phyloP scores from a whole-genome alignment of 2,797 vertebrate species.

The Myiotriccus ornatus region DNA sequence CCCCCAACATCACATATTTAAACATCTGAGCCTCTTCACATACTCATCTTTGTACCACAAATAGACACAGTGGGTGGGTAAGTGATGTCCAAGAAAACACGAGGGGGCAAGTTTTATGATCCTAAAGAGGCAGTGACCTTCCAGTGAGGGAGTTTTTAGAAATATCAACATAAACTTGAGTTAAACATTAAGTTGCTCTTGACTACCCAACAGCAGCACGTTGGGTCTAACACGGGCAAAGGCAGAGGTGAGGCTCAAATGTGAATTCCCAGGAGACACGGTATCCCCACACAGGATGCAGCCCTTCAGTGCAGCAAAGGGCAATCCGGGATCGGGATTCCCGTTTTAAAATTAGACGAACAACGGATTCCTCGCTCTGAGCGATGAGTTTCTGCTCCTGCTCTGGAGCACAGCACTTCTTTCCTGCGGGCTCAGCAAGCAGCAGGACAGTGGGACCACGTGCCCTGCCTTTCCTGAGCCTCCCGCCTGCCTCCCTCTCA shows the following conservation, averaged over 20 bases:
- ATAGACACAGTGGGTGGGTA: rapidly evolving
- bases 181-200: neutral
- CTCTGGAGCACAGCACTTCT: rapidly evolving
- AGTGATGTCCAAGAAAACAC: neutral
- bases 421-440: rapidly evolving
- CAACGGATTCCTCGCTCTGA: rapidly evolving
- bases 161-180: neutral
- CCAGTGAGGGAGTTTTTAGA: neutral
- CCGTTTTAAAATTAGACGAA: neutral
- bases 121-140: neutral
- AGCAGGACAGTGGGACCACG: neutral
- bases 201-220: neutral
- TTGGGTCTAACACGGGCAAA: neutral
- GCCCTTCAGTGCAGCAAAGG: neutral
- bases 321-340: neutral
- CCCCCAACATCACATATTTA: rapidly evolving
- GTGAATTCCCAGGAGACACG: neutral
- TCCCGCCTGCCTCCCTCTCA: neutral
- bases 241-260: neutral
- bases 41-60: rapidly evolving
- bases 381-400: rapidly evolving
- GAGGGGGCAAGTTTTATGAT: rapidly evolving
- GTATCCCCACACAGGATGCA: rapidly evolving
- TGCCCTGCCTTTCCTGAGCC: neutral
- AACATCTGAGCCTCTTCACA: neutral